Percentiles rank a stretch among this genome's conserved stretches.
Conservation (phyloP, 1,140 invertebrate genomes). For the Conus betulinus region DNA sequence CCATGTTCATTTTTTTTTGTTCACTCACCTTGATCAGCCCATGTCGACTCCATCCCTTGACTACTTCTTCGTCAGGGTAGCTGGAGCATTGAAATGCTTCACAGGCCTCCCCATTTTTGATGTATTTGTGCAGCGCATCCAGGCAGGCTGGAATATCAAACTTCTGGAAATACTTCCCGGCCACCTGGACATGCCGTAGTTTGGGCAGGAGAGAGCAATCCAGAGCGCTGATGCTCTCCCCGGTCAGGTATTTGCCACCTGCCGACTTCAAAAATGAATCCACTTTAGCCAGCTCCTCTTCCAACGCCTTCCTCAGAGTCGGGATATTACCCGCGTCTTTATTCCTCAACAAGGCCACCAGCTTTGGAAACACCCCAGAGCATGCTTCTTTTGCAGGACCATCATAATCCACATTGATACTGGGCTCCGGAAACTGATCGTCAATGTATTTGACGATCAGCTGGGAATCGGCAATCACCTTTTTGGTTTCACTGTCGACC, state of each 20-base stretch:
- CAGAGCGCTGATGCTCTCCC: constrained; percentile 73
- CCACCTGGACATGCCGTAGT: constrained; percentile 79
- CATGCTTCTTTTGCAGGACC: constrained; percentile 72
- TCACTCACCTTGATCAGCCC: constrained; percentile 16
- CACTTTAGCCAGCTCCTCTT: constrained; percentile 74
- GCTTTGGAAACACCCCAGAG: constrained; percentile 78
- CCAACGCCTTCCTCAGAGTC: constrained; percentile 72
- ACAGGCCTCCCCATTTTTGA: constrained; percentile 78
- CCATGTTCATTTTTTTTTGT: not conserved
- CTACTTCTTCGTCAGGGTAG: constrained; percentile 80
- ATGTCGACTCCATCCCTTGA: constrained; percentile 76
- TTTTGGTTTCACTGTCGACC: constrained; percentile 58
- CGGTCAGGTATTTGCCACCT: constrained; percentile 70
- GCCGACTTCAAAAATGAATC: constrained; percentile 71
- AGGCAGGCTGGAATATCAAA: constrained; percentile 78
- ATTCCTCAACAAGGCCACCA: constrained; percentile 78
- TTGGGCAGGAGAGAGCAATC: constrained; percentile 79
- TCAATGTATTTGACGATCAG: constrained; percentile 78
- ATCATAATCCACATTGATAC: constrained; percentile 67
- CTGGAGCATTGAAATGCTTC: constrained; percentile 78
- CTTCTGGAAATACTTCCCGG: constrained; percentile 76
- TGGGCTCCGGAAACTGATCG: constrained; percentile 70
- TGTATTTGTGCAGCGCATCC: constrained; percentile 78
- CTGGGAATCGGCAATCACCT: constrained; percentile 74
- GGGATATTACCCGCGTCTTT: constrained; percentile 50